These are phyloP conservation scores for Whitmania pigra DNA, from an alignment of 1,140 invertebrate genomes.

Conservation along the genomic window DNA sequence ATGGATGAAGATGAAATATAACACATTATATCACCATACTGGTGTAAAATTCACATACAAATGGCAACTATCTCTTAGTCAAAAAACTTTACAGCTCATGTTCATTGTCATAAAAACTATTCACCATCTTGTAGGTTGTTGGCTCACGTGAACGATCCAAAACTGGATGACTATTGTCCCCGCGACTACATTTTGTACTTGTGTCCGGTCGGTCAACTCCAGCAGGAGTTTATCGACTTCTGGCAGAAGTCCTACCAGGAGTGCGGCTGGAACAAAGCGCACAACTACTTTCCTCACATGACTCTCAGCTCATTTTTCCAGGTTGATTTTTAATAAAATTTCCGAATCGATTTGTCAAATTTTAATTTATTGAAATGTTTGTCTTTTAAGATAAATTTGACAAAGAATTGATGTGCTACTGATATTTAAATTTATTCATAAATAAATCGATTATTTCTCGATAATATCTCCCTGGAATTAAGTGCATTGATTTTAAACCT, in stretches of 20 bases:
- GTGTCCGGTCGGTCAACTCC: constrained; percentile 62
- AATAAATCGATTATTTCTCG: too few species aligned
- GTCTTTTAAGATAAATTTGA: too few species aligned
- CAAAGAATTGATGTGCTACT: too few species aligned
- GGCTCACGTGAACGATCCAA: constrained; percentile 70
- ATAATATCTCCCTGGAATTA: too few species aligned
- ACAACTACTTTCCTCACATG: constrained; percentile 74
- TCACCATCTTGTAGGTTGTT: constrained; percentile 46
- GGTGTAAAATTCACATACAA: too few species aligned
- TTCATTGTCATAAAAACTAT: background rate
- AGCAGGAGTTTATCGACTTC: constrained; percentile 59
- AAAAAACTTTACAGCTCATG: background rate
- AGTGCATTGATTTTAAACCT: background rate
- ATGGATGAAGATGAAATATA: too few species aligned
- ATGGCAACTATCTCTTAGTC: too few species aligned
- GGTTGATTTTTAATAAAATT: constrained; percentile 41
- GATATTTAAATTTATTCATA: too few species aligned
- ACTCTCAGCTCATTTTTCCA: constrained; percentile 77
- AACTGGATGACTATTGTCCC: constrained; percentile 58
- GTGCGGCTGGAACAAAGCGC: constrained; percentile 72
- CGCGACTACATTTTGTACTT: constrained; percentile 73
- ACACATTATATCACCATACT: too few species aligned
- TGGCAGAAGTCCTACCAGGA: constrained; percentile 61
- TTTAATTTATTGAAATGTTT: too few species aligned
- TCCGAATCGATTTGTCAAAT: too few species aligned